These are phyloP conservation scores for Pomatorhinus ruficollis DNA, from an alignment of 2,113 vertebrate species.

Conservation along the genomic window DNA sequence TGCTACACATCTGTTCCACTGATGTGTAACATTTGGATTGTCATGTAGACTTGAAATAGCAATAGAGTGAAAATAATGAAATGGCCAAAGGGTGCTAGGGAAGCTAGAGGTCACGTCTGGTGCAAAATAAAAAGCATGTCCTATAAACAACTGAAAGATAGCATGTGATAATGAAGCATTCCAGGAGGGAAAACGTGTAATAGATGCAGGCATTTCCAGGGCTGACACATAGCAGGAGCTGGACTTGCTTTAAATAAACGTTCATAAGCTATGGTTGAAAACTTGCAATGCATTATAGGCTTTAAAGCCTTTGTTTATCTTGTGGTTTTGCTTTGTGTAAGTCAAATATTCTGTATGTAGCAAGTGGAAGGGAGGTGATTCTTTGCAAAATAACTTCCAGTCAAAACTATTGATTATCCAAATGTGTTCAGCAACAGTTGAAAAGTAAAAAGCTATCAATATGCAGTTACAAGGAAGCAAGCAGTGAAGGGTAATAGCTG, in stretches of 20 bases:
- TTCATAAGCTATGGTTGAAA: background rate
- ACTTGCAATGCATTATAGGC: background rate
- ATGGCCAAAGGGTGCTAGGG: background rate
- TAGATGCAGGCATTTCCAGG: background rate
- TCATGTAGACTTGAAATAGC: background rate
- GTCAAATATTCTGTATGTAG: background rate
- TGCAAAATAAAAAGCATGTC: background rate
- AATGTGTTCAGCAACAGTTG: background rate
- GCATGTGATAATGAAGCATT: background rate
- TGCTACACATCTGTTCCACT: background rate
- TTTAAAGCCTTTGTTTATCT: background rate
- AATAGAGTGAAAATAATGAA: background rate
- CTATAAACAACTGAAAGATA: background rate
- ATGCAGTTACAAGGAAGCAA: background rate
- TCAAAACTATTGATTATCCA: background rate
- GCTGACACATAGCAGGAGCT: background rate
- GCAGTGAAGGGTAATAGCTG: background rate
- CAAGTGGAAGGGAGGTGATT: background rate
- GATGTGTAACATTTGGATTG: background rate
- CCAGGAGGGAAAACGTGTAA: background rate
- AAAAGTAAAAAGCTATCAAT: background rate
- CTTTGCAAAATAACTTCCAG: background rate
- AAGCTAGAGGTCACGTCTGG: background rate
- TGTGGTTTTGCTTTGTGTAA: background rate
- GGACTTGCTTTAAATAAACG: background rate